Conservation (phyloP, 2,113 vertebrate species). For the Dicaeum eximium region DNA sequence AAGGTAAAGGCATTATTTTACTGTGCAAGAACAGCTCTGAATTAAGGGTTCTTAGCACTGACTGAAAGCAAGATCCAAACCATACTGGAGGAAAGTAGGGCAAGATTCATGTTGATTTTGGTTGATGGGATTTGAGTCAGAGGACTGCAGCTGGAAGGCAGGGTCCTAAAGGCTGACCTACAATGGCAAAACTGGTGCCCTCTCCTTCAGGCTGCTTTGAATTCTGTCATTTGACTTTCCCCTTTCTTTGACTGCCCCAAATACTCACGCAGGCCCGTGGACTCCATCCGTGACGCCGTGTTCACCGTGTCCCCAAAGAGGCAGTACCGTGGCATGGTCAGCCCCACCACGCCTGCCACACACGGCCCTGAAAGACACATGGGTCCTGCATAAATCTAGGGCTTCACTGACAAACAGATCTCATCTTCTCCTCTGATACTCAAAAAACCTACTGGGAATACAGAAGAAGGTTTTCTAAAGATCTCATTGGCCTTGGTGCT, state of each 20-base stretch:
- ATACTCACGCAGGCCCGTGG: conserved; percentile 87
- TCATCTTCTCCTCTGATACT: background rate
- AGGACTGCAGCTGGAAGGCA: background rate
- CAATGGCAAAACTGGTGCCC: background rate
- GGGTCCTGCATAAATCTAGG: background rate
- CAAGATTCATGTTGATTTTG: background rate
- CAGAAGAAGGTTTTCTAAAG: background rate
- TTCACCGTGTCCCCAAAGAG: conserved; percentile 95
- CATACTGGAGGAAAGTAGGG: background rate
- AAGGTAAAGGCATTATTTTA: background rate
- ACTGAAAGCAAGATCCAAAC: background rate
- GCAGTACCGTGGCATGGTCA: conserved; percentile 93
- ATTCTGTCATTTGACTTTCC: background rate
- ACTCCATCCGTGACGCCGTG: conserved; percentile 90
- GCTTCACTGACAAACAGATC: background rate
- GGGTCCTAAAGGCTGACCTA: background rate
- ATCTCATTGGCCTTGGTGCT: background rate
- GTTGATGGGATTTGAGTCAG: background rate
- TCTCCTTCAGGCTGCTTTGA: background rate
- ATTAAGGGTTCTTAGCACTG: background rate
- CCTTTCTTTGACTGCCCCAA: background rate
- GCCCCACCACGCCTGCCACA: conserved; percentile 85
- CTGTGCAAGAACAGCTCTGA: background rate
- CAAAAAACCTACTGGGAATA: background rate
- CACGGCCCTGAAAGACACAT: conserved; percentile 77